Conservation (phyloP, 2,888 invertebrate species). For the Brachynemurus nebulosus region DNA sequence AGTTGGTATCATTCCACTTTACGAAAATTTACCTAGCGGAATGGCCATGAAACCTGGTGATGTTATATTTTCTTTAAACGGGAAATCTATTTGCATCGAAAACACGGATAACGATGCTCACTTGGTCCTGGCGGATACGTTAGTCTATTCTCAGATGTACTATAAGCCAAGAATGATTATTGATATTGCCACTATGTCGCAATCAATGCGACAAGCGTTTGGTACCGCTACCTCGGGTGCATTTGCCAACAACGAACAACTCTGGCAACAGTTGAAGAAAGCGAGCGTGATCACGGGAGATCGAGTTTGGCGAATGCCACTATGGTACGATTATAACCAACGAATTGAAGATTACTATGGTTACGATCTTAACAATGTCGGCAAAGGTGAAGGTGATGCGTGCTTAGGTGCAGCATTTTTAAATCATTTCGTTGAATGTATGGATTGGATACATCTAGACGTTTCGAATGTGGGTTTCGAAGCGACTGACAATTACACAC, state of each 20-base stretch:
- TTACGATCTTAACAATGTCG: constrained; percentile 30
- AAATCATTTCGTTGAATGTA: constrained; percentile 38
- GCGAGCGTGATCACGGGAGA: constrained; percentile 42
- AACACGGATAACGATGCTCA: constrained; percentile 43
- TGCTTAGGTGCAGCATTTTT: constrained; percentile 31
- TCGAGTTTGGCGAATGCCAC: constrained; percentile 45
- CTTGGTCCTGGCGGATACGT: constrained; percentile 27
- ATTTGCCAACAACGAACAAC: constrained; percentile 36
- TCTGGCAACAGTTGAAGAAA: constrained; percentile 37
- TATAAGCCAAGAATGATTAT: constrained; percentile 47
- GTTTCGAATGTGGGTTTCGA: constrained; percentile 43
- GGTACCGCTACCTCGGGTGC: constrained; percentile 40
- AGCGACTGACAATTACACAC: constrained; percentile 35
- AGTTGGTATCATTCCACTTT: constrained; percentile 30
- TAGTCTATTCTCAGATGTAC: constrained; percentile 30
- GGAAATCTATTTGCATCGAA: constrained; percentile 46
- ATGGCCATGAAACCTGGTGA: constrained; percentile 42
- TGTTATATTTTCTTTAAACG: constrained; percentile 35
- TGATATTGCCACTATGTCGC: constrained; percentile 57
- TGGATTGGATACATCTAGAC: constrained; percentile 45
- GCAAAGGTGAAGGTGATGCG: constrained; percentile 27
- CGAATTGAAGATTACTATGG: constrained; percentile 30
- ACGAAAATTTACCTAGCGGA: constrained; percentile 41
- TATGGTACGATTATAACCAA: constrained; percentile 39
- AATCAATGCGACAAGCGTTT: constrained; percentile 36